Evolutionary conservation across 2,797 vertebrate species (phyloP).

Genomic region (Sebastes itinus): DNA sequence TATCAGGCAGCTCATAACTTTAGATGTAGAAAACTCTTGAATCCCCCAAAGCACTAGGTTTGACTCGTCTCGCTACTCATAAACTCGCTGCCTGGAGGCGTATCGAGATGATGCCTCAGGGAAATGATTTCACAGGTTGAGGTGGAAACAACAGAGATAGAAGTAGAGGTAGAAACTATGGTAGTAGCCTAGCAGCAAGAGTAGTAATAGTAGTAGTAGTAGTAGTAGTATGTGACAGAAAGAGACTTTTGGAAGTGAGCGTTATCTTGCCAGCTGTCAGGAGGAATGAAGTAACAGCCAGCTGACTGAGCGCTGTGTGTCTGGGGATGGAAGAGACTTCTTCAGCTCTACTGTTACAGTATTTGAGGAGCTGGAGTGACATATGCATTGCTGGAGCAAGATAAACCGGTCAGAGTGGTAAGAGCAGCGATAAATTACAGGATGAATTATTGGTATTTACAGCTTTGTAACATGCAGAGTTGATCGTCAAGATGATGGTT

Average conservation of each 20-base stretch:
- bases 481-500: not conserved
- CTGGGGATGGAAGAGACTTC: not conserved
- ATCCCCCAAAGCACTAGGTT: not conserved
- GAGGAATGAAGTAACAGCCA: conserved; percentile 16
- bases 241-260: not conserved
- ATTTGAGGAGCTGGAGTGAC: not conserved
- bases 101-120: not conserved
- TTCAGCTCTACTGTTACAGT: not conserved
- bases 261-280: conserved; percentile 27
- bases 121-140: not conserved
- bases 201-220: not conserved
- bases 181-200: not conserved
- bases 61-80: not conserved
- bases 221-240: not conserved
- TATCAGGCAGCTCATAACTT: not conserved
- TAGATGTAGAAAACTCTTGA: not conserved
- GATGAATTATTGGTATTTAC: not conserved
- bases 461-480: not conserved
- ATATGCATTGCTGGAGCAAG: not conserved
- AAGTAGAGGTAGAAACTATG: not conserved
- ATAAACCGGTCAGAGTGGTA: not conserved
- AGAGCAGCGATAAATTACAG: not conserved
- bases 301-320: not conserved
- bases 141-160: not conserved
- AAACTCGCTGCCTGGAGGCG: conserved; percentile 11